A percentile compares a stretch with the other conserved stretches of the same genome.
These are phyloP conservation scores for Heliopora coerulea DNA, from an alignment of 92 coral and sea anemone species.

Conservation along the genomic window DNA sequence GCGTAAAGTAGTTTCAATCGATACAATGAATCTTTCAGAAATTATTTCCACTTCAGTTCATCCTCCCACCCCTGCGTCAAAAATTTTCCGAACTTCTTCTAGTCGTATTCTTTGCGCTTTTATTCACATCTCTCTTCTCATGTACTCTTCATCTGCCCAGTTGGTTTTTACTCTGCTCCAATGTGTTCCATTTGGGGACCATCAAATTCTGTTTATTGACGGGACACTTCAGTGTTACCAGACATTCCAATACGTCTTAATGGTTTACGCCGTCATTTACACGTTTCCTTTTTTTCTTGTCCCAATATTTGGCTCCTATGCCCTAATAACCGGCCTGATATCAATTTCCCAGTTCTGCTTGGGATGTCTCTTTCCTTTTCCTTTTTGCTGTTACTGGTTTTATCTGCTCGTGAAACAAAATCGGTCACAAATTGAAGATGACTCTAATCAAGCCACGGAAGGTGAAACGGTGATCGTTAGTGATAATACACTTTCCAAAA, in stretches of 20 bases:
- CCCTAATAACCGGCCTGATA: background rate
- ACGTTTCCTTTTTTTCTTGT: conserved; percentile 14
- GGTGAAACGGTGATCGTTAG: no score
- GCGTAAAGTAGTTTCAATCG: no score
- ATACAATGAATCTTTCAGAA: background rate
- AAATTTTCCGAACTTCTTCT: background rate
- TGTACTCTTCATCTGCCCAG: background rate
- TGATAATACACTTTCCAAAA: no score
- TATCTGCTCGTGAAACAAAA: background rate
- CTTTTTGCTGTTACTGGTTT: conserved; percentile 20
- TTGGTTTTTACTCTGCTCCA: conserved; percentile 11
- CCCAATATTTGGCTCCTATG: conserved; percentile 11
- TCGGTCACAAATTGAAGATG: background rate
- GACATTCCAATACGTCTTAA: background rate
- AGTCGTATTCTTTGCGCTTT: conserved; percentile 12
- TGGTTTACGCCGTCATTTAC: conserved; percentile 6
- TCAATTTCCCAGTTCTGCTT: conserved; percentile 1
- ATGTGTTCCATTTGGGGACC: conserved; percentile 10
- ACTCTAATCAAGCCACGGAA: no score
- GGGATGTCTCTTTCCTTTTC: conserved; percentile 16
- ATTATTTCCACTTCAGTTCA: background rate
- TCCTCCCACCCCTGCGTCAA: background rate
- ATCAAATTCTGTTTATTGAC: conserved; percentile 13
- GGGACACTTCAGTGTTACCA: conserved; percentile 21
- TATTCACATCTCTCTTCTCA: conserved; percentile 4